These are phyloP conservation scores for Crypturellus tataupa DNA, from an alignment of 2,797 vertebrate species.

Conservation along the genomic window DNA sequence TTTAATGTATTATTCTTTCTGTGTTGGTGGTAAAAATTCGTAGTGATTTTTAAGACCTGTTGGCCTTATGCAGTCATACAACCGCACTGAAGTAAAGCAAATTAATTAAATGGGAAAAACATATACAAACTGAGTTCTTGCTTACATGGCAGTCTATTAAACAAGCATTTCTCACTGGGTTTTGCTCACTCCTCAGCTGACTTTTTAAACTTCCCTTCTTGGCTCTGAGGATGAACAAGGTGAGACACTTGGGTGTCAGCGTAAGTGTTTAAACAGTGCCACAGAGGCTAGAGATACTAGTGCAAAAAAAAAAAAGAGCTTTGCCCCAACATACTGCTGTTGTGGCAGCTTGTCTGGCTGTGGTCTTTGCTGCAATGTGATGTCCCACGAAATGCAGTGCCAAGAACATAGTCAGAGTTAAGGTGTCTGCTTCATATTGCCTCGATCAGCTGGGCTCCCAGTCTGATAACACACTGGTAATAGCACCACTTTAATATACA, in stretches of 20 bases:
- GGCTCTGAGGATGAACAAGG: background rate
- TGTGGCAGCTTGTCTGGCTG: rapidly evolving
- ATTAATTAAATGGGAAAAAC: background rate
- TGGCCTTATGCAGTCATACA: background rate
- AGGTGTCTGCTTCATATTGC: background rate
- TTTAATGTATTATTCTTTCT: background rate
- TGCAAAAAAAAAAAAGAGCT: background rate
- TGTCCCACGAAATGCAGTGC: rapidly evolving
- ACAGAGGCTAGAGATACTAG: no score
- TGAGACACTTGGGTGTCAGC: rapidly evolving
- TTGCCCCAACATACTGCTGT: background rate
- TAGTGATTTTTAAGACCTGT: background rate
- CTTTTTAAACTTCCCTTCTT: background rate
- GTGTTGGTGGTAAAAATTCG: background rate
- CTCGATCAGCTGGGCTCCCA: rapidly evolving
- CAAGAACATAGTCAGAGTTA: background rate
- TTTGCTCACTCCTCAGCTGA: background rate
- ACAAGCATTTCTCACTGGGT: background rate
- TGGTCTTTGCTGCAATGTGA: rapidly evolving
- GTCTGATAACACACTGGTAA: background rate
- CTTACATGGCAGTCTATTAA: background rate
- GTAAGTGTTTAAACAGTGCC: background rate
- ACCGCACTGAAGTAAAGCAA: background rate
- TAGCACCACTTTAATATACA: background rate
- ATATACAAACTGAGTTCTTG: background rate